These are phyloP conservation scores for Rutpela maculata DNA, from an alignment of 2,888 invertebrate genomes.

Conservation along the genomic window DNA sequence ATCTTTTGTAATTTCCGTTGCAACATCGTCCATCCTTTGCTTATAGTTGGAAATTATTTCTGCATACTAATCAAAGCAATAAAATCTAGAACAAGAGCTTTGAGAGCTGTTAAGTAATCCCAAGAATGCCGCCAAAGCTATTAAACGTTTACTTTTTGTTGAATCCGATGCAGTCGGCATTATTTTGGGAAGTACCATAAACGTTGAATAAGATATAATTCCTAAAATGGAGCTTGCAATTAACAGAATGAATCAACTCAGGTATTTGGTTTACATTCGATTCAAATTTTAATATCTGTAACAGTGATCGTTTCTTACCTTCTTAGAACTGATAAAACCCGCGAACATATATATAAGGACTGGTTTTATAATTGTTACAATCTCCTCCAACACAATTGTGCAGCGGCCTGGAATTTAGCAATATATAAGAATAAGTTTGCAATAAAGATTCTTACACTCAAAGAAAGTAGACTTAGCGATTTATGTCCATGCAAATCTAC, in stretches of 20 bases:
- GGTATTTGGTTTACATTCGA: neutral
- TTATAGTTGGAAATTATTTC: neutral
- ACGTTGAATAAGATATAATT: neutral
- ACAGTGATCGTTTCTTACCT: neutral
- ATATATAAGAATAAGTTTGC: no score
- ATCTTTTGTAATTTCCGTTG: neutral
- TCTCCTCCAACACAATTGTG: neutral
- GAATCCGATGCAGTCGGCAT: neutral
- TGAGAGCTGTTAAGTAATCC: neutral
- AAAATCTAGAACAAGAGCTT: neutral
- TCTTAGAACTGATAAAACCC: neutral
- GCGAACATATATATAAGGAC: neutral
- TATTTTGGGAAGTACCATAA: constrained; percentile 1
- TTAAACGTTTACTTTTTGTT: neutral
- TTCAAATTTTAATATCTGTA: neutral
- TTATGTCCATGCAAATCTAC: no score
- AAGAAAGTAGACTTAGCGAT: no score
- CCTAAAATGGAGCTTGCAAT: neutral
- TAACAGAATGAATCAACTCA: neutral
- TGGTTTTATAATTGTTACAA: neutral
- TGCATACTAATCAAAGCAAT: neutral
- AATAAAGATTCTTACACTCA: no score
- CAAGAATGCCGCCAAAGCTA: neutral
- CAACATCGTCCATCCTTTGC: neutral
- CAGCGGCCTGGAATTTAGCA: neutral